A percentile compares a stretch with the other conserved stretches of the same genome.
Evolutionary conservation across 92 coral and sea anemone species (phyloP).

Genomic region (Phenganax stokvisi): DNA sequence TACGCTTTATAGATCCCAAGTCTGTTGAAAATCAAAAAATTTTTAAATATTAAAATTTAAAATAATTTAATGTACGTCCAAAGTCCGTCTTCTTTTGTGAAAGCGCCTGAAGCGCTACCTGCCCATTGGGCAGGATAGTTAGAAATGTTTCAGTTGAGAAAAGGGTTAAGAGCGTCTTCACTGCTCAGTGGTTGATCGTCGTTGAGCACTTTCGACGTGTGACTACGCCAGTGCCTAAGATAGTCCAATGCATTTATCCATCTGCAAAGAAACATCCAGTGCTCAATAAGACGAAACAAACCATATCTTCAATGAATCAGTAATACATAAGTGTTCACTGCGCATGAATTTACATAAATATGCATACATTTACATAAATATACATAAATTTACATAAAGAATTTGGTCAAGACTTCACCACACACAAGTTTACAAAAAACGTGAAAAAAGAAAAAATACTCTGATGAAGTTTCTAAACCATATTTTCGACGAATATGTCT

Average conservation of each 20-base stretch:
- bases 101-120: neutral
- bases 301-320: no score
- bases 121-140: neutral
- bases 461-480: no score
- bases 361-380: no score
- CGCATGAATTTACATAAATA: no score
- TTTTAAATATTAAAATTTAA: constrained; percentile 8
- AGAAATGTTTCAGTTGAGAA: constrained; percentile 4
- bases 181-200: neutral
- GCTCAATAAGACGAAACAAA: neutral
- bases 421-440: neutral
- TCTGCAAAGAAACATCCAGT: constrained; percentile 39
- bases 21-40: neutral
- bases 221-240: constrained; percentile 61
- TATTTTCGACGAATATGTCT: no score
- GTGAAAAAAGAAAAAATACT: neutral
- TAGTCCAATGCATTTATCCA: constrained; percentile 95
- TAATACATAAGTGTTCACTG: no score
- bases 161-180: constrained; percentile 32
- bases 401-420: no score
- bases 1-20: neutral
- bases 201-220: constrained; percentile 8
- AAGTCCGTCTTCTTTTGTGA: neutral
- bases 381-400: no score
- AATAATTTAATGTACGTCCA: neutral